Base-by-base conservation (phyloP, 2,113 vertebrate genomes). In the Pachycephala philippinensis region DNA sequence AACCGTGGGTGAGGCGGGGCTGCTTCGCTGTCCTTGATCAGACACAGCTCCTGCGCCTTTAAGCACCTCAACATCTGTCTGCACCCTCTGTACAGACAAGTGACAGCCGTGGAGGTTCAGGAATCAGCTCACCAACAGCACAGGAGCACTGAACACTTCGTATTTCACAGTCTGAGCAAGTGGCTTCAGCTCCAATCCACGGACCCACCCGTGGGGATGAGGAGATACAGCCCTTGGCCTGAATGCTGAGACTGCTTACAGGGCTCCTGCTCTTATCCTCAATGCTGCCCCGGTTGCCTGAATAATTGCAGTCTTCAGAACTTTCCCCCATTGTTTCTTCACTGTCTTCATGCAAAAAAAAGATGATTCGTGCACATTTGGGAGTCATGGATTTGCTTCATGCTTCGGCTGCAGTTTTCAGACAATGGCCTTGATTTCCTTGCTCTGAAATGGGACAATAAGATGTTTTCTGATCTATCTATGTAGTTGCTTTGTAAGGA, bases 361-460 rank as follows among this genome's bases (percentile, higher is more conserved):
- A 56, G 60, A 93, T 57, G 35, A 91, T 91, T 90, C 93, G 68
- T 86, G 72, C 60, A 27, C 40, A 47, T 92, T 93, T 81, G 47
- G 70, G 44, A 93, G 68, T 69, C 47, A 20, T n/a, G n/a, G 40
- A 52, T 91, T 89, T 92, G 33, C 52, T 93, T 90, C 37, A 50
- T 75, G 76, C 90, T 81, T 94, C 47, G 86, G 31, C 76, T 92
- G 80, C 93, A 84, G 60, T 90, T 92, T 96, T 90, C 76, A 96
- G 83, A 93, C 90, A 97, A 93, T 91, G 81, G 78, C 75, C 71
- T 90, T 88, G 92, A 93, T 97, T 96, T 94, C 49, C 44, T 50
- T 90, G 68, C 79, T 92, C 83, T 71, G 90, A 87, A 90, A 74
- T 42, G 40, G 79, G 79, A 78, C 86, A 92, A 86, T 92, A 56